Conservation (phyloP, 2,797 vertebrate species). For the Discoglossus pictus region DNA sequence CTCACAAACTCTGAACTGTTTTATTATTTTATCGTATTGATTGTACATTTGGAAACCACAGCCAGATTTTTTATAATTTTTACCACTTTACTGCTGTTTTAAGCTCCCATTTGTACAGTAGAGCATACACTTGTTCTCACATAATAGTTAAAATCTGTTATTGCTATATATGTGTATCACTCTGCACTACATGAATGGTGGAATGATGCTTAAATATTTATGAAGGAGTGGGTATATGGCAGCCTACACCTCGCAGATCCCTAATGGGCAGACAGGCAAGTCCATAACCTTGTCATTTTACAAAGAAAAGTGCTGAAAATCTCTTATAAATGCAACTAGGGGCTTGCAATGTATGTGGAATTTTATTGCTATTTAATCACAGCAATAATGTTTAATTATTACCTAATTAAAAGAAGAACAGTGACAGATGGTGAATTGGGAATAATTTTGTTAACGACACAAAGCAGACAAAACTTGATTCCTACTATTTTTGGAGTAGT, state of each 20-base stretch:
- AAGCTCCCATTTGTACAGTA: no score
- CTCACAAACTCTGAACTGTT: no score
- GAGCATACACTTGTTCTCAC: no score
- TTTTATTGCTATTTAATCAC: constrained; percentile 42
- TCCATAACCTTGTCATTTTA: constrained; percentile 44
- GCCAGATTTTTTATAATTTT: no score
- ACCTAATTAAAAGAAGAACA: constrained; percentile 48
- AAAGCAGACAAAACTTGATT: constrained; percentile 24
- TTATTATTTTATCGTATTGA: no score
- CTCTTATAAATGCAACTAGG: constrained; percentile 22
- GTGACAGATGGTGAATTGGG: constrained; percentile 44
- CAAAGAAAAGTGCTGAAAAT: constrained; percentile 16
- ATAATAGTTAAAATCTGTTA: no score
- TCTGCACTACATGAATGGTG: no score
- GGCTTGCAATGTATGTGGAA: constrained; percentile 21
- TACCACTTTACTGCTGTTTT: no score
- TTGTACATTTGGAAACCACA: no score
- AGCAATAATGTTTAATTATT: constrained; percentile 48
- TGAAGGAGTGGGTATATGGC: constrained; percentile 8
- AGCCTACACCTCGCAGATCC: constrained; percentile 9
- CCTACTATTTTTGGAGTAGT: constrained; percentile 16
- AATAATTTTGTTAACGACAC: constrained; percentile 31
- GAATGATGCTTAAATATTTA: no score
- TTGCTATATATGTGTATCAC: no score
- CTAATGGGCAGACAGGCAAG: constrained; percentile 25